Evolutionary conservation across 2,113 vertebrate genomes (phyloP), one percentile per base, ranked within the genome.

Genomic region (Rhipidura dahli): DNA sequence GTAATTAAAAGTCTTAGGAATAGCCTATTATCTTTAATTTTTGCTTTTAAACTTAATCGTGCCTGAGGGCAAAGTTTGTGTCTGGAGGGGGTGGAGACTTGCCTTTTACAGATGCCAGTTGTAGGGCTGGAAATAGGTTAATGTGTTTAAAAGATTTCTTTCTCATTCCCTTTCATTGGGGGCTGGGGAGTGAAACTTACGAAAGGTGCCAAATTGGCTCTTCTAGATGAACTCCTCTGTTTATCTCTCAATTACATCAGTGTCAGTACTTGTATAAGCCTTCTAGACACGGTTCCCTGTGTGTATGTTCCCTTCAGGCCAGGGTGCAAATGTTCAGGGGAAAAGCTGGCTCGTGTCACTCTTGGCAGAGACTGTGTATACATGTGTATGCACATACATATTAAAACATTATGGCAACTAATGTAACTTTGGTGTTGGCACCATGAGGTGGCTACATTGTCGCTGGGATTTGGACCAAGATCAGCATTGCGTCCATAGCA

Each of bases 201-300:
- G 0, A 45, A 63, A 90, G 50, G 73, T 96, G 93, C 89, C 93
- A 93, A 50, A 63, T 94, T 82, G 91, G 59, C 78, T 90, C 73
- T 69, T 85, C 50, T 79, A 57, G 66, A 42, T 82, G 63, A 90
- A 83, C 75, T 91, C 39, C 39, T 91, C 50, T 83, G 57, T 89
- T 96, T 96, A 87, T 96, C 89, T 91, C 75, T 53, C 39, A 37
- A 11, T 77, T 85, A 63, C 66, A 93, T 92, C 91, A 87, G 91
- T 73, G 83, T 88, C 49, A 61, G 87, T 45, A 69, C 42, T 50
- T 89, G 83, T 72, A 28, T 85, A 75, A 89, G 57, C 47, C 85
- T 91, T 70, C 92, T 37, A 79, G 78, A 91, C 63, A 49, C 2
- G 2, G 49, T 56, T 94, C 63, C 11, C 39, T 30, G 21, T 21